Evolutionary conservation across 2,888 invertebrate species (phyloP).

Genomic region (Ophion obscuratus): DNA sequence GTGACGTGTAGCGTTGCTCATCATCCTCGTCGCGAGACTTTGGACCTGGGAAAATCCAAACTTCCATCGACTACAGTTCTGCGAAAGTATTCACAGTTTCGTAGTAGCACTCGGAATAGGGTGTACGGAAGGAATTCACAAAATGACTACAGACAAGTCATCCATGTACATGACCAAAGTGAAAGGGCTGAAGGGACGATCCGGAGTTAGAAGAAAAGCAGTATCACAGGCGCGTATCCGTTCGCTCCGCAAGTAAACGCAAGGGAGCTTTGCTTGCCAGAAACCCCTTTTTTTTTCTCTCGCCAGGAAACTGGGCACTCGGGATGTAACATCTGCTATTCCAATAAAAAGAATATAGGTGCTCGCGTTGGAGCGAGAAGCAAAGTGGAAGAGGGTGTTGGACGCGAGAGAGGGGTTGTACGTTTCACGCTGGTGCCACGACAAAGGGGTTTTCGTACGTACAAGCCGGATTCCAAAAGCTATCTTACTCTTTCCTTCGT

Average conservation of each 20-base stretch:
- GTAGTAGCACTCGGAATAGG: too few species aligned
- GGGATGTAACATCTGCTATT: conserved; percentile 64
- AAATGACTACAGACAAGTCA: conserved; percentile 12
- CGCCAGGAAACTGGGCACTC: conserved; percentile 36
- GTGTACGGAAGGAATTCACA: not conserved
- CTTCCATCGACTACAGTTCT: too few species aligned
- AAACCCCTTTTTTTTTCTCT: conserved; percentile 39
- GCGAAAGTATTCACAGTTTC: too few species aligned
- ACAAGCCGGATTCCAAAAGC: conserved; percentile 52
- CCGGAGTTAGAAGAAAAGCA: not conserved
- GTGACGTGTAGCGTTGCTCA: too few species aligned
- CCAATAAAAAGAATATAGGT: conserved; percentile 57
- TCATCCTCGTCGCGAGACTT: too few species aligned
- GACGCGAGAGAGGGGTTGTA: conserved; percentile 33
- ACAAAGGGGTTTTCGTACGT: conserved; percentile 54
- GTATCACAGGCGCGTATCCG: conserved; percentile 17
- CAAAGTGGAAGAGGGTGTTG: conserved; percentile 39
- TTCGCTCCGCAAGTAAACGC: conserved; percentile 2
- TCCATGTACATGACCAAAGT: not conserved
- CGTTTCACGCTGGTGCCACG: conserved; percentile 45
- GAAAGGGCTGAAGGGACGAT: not conserved
- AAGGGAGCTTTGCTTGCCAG: conserved; percentile 27
- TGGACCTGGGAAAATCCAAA: too few species aligned
- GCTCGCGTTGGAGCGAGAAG: conserved; percentile 22
- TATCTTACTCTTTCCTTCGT: conserved; percentile 51